Evolutionary conservation across 2,797 vertebrate genomes (phyloP).

Genomic region (Sciurus carolinensis): DNA sequence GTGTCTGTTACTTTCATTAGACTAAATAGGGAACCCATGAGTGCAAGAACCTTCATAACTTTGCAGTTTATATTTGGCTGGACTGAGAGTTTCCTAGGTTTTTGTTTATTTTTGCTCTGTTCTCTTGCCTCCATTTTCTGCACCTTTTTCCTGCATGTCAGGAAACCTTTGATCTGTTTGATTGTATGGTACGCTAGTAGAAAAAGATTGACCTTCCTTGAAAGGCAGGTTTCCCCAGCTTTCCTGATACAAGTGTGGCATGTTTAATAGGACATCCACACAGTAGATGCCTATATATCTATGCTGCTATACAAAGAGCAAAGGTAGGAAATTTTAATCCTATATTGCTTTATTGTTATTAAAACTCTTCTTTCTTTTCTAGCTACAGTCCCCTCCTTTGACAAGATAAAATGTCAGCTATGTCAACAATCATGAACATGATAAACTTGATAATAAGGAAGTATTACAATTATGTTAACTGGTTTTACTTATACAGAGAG

Average conservation of each 20-base stretch:
- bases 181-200: background rate
- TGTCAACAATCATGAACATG: constrained; percentile 86
- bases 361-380: constrained; percentile 69
- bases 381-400: constrained; percentile 34
- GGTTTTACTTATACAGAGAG: constrained; percentile 90
- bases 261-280: constrained; percentile 48
- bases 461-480: constrained; percentile 87
- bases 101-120: background rate
- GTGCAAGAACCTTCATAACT: background rate
- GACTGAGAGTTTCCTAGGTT: background rate
- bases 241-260: background rate
- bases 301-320: constrained; percentile 51
- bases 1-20: constrained; percentile 53
- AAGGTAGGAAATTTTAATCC: constrained; percentile 13
- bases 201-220: constrained; percentile 36
- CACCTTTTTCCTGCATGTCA: background rate
- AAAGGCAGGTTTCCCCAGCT: constrained; percentile 57
- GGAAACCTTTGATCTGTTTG: constrained; percentile 34
- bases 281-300: background rate
- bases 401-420: constrained; percentile 84
- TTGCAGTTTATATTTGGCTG: constrained; percentile 44
- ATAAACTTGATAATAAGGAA: constrained; percentile 89
- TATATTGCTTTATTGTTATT: constrained; percentile 66
- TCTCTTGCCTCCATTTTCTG: constrained; percentile 29
- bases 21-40: constrained; percentile 19